These are phyloP conservation scores for Botia almorhae DNA, from an alignment of 2,797 vertebrate genomes.

Conservation along the genomic window DNA sequence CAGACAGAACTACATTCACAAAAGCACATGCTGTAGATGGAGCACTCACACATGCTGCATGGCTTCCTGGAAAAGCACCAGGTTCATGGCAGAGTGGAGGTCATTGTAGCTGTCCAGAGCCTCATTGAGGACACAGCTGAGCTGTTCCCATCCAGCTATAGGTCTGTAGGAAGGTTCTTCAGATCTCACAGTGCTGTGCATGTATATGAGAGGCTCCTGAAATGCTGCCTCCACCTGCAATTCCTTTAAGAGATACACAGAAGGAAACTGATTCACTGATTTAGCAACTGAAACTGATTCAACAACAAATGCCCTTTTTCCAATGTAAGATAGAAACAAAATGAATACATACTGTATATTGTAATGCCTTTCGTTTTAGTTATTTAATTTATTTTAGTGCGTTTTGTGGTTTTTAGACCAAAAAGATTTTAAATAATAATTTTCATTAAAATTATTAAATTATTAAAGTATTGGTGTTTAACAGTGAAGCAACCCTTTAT, in stretches of 20 bases:
- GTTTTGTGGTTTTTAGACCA: too few species aligned
- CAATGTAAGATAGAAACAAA: too few species aligned
- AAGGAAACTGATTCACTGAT: background rate
- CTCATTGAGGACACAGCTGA: conserved; percentile 75
- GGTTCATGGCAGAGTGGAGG: conserved; percentile 79
- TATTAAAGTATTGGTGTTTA: too few species aligned
- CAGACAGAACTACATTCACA: conserved; percentile 8
- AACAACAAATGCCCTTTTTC: too few species aligned
- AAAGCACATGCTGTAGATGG: conserved; percentile 2
- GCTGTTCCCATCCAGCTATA: conserved; percentile 76
- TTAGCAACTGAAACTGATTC: background rate
- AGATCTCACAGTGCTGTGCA: conserved; percentile 74
- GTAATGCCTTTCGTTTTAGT: too few species aligned
- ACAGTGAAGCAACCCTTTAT: too few species aligned
- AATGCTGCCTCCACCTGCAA: conserved; percentile 70
- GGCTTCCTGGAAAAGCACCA: conserved; percentile 83
- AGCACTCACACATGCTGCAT: conserved; percentile 82
- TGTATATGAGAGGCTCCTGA: conserved; percentile 70
- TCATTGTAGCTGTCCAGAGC: conserved; percentile 82
- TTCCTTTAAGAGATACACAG: conserved; percentile 57
- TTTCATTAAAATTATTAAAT: too few species aligned
- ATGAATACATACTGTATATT: too few species aligned
- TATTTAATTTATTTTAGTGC: too few species aligned
- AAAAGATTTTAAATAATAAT: too few species aligned
- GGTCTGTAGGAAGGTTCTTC: conserved; percentile 73